Percentiles rank a stretch among this genome's conserved stretches.
phyloP scores from a whole-genome alignment of 2,113 vertebrate genomes.

The Psilopogon haemacephalus region DNA sequence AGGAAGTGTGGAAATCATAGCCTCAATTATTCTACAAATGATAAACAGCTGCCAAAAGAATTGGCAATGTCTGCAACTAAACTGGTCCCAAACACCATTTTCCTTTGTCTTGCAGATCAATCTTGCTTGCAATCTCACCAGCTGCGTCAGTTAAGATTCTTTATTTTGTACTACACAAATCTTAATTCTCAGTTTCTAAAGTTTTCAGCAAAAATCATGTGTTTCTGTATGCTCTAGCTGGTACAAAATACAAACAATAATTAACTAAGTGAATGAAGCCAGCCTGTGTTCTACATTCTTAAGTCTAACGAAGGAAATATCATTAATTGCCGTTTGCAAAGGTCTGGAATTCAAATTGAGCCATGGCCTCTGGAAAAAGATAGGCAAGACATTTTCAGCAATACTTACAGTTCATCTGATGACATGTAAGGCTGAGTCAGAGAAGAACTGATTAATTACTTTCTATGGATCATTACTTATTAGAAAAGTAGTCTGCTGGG shows the following conservation, averaged over 20 bases:
- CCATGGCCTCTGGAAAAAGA: background rate
- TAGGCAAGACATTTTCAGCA: background rate
- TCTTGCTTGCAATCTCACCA: background rate
- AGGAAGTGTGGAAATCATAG: background rate
- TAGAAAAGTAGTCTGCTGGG: background rate
- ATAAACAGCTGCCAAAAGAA: background rate
- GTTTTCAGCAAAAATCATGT: background rate
- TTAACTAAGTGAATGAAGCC: background rate
- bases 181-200: background rate
- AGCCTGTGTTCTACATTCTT: background rate
- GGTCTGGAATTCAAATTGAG: background rate
- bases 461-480: background rate
- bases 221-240: background rate
- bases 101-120: background rate
- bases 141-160: background rate
- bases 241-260: background rate
- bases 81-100: background rate
- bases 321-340: background rate
- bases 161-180: background rate
- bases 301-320: background rate
- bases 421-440: background rate
- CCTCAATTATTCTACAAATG: background rate
- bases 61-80: background rate
- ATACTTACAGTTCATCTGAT: background rate
- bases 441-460: background rate